Evolutionary conservation across 2,113 vertebrate genomes (phyloP), one percentile per base, ranked within the genome.

Genomic region (Colossoma macropomum): DNA sequence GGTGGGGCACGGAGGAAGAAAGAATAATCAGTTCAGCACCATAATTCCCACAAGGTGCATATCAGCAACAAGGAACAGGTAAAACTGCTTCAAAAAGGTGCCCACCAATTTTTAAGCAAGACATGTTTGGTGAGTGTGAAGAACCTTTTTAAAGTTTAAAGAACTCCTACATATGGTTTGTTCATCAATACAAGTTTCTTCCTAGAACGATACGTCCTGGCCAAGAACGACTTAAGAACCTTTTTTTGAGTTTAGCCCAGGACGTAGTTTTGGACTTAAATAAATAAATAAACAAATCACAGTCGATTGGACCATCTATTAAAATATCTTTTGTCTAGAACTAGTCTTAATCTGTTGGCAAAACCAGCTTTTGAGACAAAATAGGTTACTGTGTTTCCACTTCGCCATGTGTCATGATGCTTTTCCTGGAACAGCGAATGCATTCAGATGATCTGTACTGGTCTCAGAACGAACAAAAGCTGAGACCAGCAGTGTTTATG

Each of bases 351-450:
- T 65, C 25, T 30, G 13, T 77, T 12, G 8, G 6, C 28, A 75
- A 60, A 60, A 77, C 56, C 34, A 45, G 56, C 25, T n/a, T 63
- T 3, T 0, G 25, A 66, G 4, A 50, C 38, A 70, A 79, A 70
- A 59, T 21, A 50, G 50, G 11, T 59, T 38, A 27, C 59, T 70
- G 50, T 79, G 65, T 79, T 79, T 52, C 63, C 45, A 54, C 45
- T 50, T 69, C 32, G 50, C 27, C 48, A 17, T 12, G 48, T 56
- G 52, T 41, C 48, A 79, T 56, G 4, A 56, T 52, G 11, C 50
- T 69, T 69, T 71, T 70, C 66, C 77, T 70, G 65, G 50, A 70
- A 79, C 65, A 60, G 30, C 28, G 32, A 71, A 28, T n/a, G 21
- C 50, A 70, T 56, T 70, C 50, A 59, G 65, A 38, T 11, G 15